These are phyloP conservation scores for Zonitis immaculata DNA, from an alignment of 2,888 invertebrate species.

Conservation along the genomic window DNA sequence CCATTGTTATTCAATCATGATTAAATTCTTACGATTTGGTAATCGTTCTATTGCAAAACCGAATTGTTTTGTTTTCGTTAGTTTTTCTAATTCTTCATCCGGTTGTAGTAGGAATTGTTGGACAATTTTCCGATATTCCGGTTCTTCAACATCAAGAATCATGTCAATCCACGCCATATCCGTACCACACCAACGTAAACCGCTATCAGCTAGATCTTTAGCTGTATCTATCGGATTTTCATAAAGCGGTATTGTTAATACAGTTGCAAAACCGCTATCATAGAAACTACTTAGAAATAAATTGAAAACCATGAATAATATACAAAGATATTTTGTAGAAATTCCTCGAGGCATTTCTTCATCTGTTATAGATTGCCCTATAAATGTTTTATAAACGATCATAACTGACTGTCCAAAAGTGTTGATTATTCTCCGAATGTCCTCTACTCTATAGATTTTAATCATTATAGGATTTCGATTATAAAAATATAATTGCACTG, in stretches of 20 bases:
- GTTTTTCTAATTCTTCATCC: neutral
- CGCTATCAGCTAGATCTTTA: constrained; percentile 53
- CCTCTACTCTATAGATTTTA: neutral
- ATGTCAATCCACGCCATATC: constrained; percentile 62
- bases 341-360: constrained; percentile 42
- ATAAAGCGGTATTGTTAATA: constrained; percentile 59
- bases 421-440: neutral
- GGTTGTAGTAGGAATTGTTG: too few relatives aligned
- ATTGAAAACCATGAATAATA: constrained; percentile 49
- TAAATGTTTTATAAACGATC: neutral
- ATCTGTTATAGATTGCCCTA: neutral
- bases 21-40: neutral
- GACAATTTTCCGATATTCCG: neutral
- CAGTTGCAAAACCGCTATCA: constrained; percentile 61
- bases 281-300: constrained; percentile 61
- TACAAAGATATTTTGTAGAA: constrained; percentile 35
- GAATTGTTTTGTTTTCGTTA: neutral
- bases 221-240: constrained; percentile 57
- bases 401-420: neutral
- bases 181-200: constrained; percentile 58
- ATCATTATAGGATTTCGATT: neutral
- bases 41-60: neutral
- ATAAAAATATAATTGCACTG: neutral
- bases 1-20: neutral
- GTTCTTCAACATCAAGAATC: constrained; percentile 36